Evolutionary conservation across 2,888 invertebrate genomes (phyloP), one percentile per base, ranked within the genome.

Genomic region (Agrilus biguttatus): DNA sequence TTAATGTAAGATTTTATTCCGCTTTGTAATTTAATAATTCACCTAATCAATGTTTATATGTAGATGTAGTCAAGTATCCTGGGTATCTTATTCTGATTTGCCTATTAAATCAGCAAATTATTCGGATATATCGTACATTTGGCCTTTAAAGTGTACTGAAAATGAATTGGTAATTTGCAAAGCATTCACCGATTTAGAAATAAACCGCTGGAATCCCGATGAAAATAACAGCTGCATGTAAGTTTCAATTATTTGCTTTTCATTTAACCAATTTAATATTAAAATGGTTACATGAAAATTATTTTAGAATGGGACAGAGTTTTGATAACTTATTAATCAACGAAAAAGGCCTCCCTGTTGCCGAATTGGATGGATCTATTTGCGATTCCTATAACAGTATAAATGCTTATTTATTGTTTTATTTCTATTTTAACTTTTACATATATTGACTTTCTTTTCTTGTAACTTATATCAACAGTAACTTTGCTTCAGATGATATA

Each of bases 91-190:
- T 10, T 28, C 28, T 28, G 2, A 28, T 28, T 10, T 28, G 10
- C 4, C 4, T 28, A 8, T 10, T 2, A 28, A 28, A 10, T 4
- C 28, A 28, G 10, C 2, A 28, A 8, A 28, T 28, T 8, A 28
- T 10, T 28, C 28, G 10, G 10, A 8, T 28, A 28, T 2, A 28
- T 28, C 10, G 10, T 28, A 28, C 5, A 8, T 28, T 28, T 28
- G 28, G 28, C 28, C 28, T 10, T 28, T 28, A 5, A 28, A 10
- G 4, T 28, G 8, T 28, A 28, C 8, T 10, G 10, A 28, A 28
- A 28, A 10, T 10, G 10, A 8, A 10, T 28, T 28, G 39, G 65
- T 69, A 33, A 70, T 81, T 28, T 80, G 80, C 56, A 70, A 72
- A 40, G 70, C 75, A 0, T 77, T 82, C 53, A 62, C 70, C 7